Evolutionary conservation across 2,888 invertebrate genomes (phyloP).

Genomic region (Sesia bembeciformis): DNA sequence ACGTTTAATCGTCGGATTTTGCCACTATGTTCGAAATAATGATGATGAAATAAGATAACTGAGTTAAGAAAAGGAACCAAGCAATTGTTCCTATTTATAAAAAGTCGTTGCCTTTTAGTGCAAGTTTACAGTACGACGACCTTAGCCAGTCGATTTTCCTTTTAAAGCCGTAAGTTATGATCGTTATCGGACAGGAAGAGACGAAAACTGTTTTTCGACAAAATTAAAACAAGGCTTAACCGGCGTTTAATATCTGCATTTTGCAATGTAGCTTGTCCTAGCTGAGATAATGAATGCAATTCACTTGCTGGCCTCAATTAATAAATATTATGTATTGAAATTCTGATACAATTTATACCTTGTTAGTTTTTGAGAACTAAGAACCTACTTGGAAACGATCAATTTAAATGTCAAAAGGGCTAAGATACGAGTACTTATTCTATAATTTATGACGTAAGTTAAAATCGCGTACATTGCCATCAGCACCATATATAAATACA

Average conservation of each 20-base stretch:
- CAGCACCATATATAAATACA: no score
- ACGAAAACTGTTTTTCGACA: constrained; percentile 3
- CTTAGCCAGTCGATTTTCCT: background rate
- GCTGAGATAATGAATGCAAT: constrained; percentile 41
- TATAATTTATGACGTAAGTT: no score
- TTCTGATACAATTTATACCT: constrained; percentile 19
- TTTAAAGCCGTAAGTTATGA: background rate
- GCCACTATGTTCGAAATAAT: no score
- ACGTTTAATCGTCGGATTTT: no score
- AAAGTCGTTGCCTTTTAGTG: no score
- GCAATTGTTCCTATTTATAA: no score
- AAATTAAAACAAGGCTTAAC: constrained; percentile 3
- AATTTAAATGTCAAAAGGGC: no score
- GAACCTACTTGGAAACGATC: no score
- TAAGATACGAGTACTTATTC: no score
- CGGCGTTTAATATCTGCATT: constrained; percentile 22
- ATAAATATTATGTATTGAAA: constrained; percentile 51
- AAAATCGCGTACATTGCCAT: no score
- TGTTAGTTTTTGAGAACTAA: constrained; percentile 10
- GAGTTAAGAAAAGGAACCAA: no score
- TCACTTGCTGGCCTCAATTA: constrained; percentile 58
- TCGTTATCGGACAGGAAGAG: background rate
- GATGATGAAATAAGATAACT: no score
- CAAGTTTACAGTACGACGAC: background rate
- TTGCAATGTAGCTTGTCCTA: constrained; percentile 25